A percentile compares a stretch with the other conserved stretches of the same genome.
Conservation (phyloP, 2,113 vertebrate species). For the Crotalus tigris region DNA sequence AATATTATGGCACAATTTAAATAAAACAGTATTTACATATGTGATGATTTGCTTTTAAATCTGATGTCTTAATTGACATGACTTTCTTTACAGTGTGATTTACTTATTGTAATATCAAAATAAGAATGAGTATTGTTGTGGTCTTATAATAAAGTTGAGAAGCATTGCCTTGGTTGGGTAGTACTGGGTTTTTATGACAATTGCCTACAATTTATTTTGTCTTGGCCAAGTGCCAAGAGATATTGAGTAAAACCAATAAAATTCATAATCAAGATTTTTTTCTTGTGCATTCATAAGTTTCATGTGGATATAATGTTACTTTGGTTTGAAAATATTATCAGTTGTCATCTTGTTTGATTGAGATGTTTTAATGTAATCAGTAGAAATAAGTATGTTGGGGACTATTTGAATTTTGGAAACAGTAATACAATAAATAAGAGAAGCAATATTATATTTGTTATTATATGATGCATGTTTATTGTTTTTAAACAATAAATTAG, state of each 20-base stretch:
- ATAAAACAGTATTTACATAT: background rate
- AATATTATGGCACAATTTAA: background rate
- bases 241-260: background rate
- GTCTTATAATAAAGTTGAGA: background rate
- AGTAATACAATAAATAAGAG: background rate
- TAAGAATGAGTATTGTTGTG: background rate
- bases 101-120: background rate
- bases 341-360: background rate
- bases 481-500: background rate
- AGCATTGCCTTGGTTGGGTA: background rate
- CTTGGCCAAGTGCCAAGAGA: background rate
- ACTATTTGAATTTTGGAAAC: background rate
- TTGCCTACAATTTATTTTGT: background rate
- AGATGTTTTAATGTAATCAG: background rate
- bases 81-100: background rate
- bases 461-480: background rate
- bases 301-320: background rate
- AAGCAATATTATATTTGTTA: background rate
- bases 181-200: background rate
- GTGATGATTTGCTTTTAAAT: background rate
- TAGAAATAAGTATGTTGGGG: background rate
- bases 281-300: background rate
- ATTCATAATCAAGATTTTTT: background rate
- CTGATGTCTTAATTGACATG: background rate
- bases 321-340: background rate